Base-by-base conservation (phyloP, 1,140 invertebrate genomes). In the Trissolcus basalis region DNA sequence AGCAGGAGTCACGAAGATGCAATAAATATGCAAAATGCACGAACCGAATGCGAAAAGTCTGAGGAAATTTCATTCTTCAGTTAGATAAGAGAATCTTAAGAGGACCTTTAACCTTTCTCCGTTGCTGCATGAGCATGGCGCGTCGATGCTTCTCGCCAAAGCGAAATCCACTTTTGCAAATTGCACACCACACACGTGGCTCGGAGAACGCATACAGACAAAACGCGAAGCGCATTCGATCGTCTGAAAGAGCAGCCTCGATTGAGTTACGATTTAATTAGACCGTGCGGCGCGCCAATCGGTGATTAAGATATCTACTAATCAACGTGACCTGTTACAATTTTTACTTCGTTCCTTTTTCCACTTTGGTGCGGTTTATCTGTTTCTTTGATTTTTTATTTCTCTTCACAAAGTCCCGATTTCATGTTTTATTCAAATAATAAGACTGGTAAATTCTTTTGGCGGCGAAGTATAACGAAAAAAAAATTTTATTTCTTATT, bases 261-360 rank as follows among this genome's bases (percentile, higher is more conserved):
- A 85, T 86, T 85, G 85, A 86, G 82, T 86, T 86, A 86, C 85
- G 84, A 85, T 85, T 86, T 85, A 86, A 86, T 86, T 86, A 84
- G 84, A 78, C 80, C 79, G 81, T 76, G 60, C 69, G 76, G 76
- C 47, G 45, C 64, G 39, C 80, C 81, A 85, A 85, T 85, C 82
- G 79, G 78, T 84, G 85, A 86, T 86, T 86, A 85, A 86, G 84
- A 85, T 86, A 86, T 86, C 81, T 77, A 79, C 78, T 85, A 86
- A 86, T 86, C 85, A 85, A 86, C 81, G 65, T 67, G 67, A 73
- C 55, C 54, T 64, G 58, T 63, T 70, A 76, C 79, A 51, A 63
- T 77, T 70, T 65, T 55, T 67, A 32, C 60, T 49, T 39, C 16
- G 39, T 44, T 8, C 9, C 36, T 48, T 27, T 61, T 13, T 64